Base-by-base conservation (phyloP, 2,888 invertebrate genomes). In the Ommatoiulus sabulosus region DNA sequence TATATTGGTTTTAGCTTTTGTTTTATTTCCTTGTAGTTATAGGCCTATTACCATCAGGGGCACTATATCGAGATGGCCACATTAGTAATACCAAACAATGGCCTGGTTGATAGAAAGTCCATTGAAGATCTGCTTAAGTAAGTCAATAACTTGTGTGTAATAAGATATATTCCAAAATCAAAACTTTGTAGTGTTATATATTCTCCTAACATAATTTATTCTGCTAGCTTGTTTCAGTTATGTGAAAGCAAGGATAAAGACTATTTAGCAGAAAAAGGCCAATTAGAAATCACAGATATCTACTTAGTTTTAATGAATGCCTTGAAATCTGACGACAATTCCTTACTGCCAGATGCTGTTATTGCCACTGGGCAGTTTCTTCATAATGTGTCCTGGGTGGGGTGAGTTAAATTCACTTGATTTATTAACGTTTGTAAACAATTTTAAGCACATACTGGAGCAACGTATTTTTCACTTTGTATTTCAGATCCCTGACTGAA, bases 291-390 rank as follows among this genome's bases (percentile, higher is more conserved):
- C 12, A 3, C 35, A 8, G 80, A 80, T 80, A 35, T 80, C 80
- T 80, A 80, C 80, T 80, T 12, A 3, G 80, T 80, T 35, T 80
- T 80, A 80, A 80, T 80, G 80, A 80, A 80, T 80, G 10, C 80
- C 3, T 35, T 80, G 80, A 80, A 80, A 35, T 80, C 35, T 80
- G 35, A 10, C 0, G 35, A 80, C 80, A 3, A 12, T 80, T 8
- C 35, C 3, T 10, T 35, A 35, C 12, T 80, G 80, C 35, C 35
- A 12, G 80, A 80, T 80, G 12, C 80, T 35, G 24, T 80, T 80
- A 35, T 80, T 3, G 80, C 80, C 12, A 15, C 12, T 80, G 80
- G 80, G 1, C 80, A 80, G 35, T 35, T 80, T 35, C 35, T 80
- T 35, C 35, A 80, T 24, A 80, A 80, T 80, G 80, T 80, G 3